A percentile compares a stretch with the other conserved stretches of the same genome.
These are phyloP conservation scores for Anguilla pacifica DNA, from an alignment of 2,797 vertebrate species.

Conservation along the genomic window DNA sequence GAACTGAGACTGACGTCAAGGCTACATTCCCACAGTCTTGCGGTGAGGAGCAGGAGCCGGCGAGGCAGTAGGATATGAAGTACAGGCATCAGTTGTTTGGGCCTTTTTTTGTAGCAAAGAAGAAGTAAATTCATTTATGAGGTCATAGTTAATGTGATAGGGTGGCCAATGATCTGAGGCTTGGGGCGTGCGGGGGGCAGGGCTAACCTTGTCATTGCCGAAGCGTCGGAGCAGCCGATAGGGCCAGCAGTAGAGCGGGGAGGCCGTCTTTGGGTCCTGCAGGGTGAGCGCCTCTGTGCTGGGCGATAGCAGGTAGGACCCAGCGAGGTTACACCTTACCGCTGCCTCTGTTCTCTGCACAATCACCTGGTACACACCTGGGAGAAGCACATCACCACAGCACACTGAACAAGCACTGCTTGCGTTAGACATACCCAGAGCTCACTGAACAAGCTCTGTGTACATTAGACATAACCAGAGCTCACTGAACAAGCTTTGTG, in stretches of 20 bases:
- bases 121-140: background rate
- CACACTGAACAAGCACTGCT: constrained; percentile 30
- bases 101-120: background rate
- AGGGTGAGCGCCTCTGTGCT: constrained; percentile 70
- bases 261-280: constrained; percentile 55
- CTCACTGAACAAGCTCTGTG: background rate
- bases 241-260: constrained; percentile 78
- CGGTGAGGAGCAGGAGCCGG: background rate
- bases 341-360: constrained; percentile 76
- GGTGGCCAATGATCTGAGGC: background rate
- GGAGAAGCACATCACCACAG: constrained; percentile 23
- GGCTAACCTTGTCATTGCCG: constrained; percentile 81
- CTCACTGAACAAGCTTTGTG: background rate
- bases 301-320: constrained; percentile 75
- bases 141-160: background rate
- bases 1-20: background rate
- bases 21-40: background rate
- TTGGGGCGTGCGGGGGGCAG: background rate
- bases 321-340: constrained; percentile 73
- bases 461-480: background rate
- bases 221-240: constrained; percentile 83
- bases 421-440: background rate
- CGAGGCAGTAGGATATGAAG: background rate
- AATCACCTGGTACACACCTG: constrained; percentile 74
- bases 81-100: background rate